Base-by-base conservation (phyloP, 2,113 vertebrate species). In the Oryzias melastigma region DNA sequence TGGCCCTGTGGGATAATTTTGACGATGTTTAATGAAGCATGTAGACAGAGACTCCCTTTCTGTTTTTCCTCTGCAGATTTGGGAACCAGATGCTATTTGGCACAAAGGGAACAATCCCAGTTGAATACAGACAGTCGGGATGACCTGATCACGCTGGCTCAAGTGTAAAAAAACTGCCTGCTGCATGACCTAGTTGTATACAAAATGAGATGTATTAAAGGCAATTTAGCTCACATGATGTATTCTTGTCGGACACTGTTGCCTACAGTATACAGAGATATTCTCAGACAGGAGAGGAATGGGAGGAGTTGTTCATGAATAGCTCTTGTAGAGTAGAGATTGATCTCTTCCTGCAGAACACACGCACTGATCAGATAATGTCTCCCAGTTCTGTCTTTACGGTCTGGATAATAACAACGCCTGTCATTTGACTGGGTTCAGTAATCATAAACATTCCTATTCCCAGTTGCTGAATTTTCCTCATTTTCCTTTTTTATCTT, bases 61-160 rank as follows among this genome's bases (percentile, higher is more conserved):
- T 71, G 40, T 22, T 75, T 71, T 61, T 68, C 10, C 53, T 80
- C 67, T 74, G 55, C 61, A 69, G 71, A 67, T n/a, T 76, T 62
- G 22, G 62, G 48, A 70, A 56, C 72, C 83, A 87, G 73, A 82
- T 82, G 76, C 71, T 84, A 52, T 65, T 67, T 58, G 47, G 49
- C 53, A 67, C 66, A 65, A 62, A 58, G 52, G 50, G 58, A 78
- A 64, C 54, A 74, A 65, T 82, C 55, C 15, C 68, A 2, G 51
- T 25, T 75, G 69, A 71, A 73, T 65, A 58, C 43, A 75, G 43
- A 60, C 18, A 58, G 25, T 70, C 55, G 52, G 24, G 64, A 48
- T 68, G 46, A 65, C 70, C 66, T 51, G 57, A 80, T 68, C 49
- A 62, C 25, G 45, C 55, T 59, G 68, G 71, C 63, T 68, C 58